Conservation (phyloP, 1,140 invertebrate species). For the Drosophila lacteicornis region DNA sequence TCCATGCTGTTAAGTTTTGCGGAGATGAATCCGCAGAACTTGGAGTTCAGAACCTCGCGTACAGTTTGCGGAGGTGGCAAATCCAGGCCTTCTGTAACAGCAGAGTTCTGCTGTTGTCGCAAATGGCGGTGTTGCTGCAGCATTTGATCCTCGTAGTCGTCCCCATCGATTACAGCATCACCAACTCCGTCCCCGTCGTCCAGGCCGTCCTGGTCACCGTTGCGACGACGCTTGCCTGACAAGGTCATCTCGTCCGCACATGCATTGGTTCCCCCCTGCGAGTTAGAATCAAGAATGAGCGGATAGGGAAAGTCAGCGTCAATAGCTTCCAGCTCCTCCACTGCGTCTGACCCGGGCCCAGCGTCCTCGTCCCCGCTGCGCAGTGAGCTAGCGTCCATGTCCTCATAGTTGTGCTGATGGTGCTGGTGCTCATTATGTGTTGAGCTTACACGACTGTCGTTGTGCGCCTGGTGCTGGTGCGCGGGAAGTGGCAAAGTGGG, state of each 20-base stretch:
- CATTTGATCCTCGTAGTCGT: conserved; percentile 82
- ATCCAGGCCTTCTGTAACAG: conserved; percentile 52
- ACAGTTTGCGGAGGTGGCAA: conserved; percentile 77
- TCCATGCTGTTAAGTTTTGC: conserved; percentile 84
- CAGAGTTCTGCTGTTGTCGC: conserved; percentile 70
- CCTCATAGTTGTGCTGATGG: conserved; percentile 65
- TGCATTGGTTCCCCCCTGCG: conserved; percentile 54
- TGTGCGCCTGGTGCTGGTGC: conserved; percentile 72
- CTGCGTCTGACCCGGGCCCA: conserved; percentile 69
- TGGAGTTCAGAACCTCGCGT: conserved; percentile 79
- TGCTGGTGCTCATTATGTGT: conserved; percentile 67
- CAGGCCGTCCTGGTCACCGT: conserved; percentile 50
- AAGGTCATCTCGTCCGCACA: conserved; percentile 13
- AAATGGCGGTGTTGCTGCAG: conserved; percentile 81
- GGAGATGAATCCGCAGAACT: conserved; percentile 83
- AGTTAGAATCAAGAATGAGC: conserved; percentile 77
- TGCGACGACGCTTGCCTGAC: conserved; percentile 62
- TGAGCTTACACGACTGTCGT: conserved; percentile 79
- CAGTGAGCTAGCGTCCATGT: conserved; percentile 73
- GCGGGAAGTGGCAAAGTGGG: conserved; percentile 63
- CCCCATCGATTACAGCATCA: conserved; percentile 53
- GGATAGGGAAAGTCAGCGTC: conserved; percentile 83
- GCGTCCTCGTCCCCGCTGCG: conserved; percentile 69
- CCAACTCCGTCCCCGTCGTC: conserved; percentile 48
- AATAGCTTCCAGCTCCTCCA: conserved; percentile 81